Conservation (phyloP, 1,140 invertebrate genomes). For the Maniola jurtina region DNA sequence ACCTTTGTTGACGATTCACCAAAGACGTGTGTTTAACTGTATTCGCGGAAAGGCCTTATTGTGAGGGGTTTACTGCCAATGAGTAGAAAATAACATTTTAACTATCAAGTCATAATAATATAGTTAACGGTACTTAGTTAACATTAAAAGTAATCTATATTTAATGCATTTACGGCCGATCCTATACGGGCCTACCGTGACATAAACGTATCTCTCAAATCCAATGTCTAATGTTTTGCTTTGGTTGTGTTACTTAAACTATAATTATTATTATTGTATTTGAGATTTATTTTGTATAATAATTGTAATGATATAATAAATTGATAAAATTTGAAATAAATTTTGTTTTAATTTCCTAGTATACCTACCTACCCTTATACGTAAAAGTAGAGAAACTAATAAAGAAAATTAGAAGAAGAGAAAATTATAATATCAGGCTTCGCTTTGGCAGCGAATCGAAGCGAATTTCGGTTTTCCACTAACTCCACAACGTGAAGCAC, state of each 20-base stretch:
- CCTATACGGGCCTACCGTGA: slow-evolving; percentile 49
- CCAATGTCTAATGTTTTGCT: slow-evolving; percentile 73
- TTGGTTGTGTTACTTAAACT: slow-evolving; percentile 77
- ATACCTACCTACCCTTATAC: too few relatives aligned
- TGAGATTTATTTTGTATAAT: slow-evolving; percentile 77
- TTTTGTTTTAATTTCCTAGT: not conserved
- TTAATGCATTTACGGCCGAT: slow-evolving; percentile 67
- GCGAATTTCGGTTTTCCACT: too few relatives aligned
- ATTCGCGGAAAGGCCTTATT: slow-evolving; percentile 25
- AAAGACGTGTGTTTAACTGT: not conserved
- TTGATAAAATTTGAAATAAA: slow-evolving; percentile 60
- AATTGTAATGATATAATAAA: slow-evolving; percentile 72
- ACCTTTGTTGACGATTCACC: not conserved
- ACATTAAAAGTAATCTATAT: slow-evolving; percentile 43
- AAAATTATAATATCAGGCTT: too few relatives aligned
- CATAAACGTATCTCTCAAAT: slow-evolving; percentile 65
- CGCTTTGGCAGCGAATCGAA: too few relatives aligned
- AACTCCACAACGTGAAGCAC: too few relatives aligned
- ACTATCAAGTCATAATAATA: slow-evolving; percentile 62
- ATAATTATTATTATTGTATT: slow-evolving; percentile 72
- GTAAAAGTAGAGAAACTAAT: too few relatives aligned
- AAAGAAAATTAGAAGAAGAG: too few relatives aligned
- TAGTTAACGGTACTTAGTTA: slow-evolving; percentile 51
- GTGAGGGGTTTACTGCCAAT: slow-evolving; percentile 50
- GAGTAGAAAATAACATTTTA: slow-evolving; percentile 50